A percentile compares a stretch with the other conserved stretches of the same genome.
These are phyloP conservation scores for Ochropacha duplaris DNA, from an alignment of 2,888 invertebrate genomes.

Conservation along the genomic window DNA sequence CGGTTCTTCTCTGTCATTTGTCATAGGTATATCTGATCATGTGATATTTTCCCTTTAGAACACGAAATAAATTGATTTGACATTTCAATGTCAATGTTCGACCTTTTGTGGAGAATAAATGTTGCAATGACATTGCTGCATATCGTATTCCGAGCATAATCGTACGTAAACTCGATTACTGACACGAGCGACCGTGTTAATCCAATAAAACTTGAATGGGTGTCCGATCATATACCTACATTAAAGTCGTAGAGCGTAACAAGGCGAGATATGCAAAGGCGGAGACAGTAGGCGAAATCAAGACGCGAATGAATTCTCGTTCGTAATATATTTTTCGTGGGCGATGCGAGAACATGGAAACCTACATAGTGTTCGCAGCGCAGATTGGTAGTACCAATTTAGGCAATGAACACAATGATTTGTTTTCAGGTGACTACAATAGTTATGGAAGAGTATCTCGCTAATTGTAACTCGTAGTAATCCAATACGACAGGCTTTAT, in stretches of 20 bases:
- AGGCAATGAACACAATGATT: constrained; percentile 22
- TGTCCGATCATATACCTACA: constrained; percentile 18
- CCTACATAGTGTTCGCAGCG: constrained; percentile 23
- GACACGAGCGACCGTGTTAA: constrained; percentile 34
- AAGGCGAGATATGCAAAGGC: constrained; percentile 26
- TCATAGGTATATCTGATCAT: background rate
- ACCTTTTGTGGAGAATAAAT: background rate
- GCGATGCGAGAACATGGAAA: constrained; percentile 33
- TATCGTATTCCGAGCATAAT: constrained; percentile 19
- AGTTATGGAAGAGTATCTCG: constrained; percentile 8
- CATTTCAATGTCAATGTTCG: background rate
- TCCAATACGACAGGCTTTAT: background rate
- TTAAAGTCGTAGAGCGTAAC: constrained; percentile 22
- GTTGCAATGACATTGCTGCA: constrained; percentile 13
- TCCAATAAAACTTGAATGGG: constrained; percentile 39
- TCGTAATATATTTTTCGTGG: constrained; percentile 24
- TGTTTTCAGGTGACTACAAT: constrained; percentile 11
- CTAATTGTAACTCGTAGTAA: background rate
- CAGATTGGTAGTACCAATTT: constrained; percentile 29
- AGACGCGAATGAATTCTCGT: constrained; percentile 11
- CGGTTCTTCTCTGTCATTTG: background rate
- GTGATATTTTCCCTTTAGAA: no score
- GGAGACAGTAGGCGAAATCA: constrained; percentile 37
- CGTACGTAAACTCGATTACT: constrained; percentile 23
- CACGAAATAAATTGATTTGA: background rate